Evolutionary conservation across 2,113 vertebrate genomes (phyloP), one percentile per base, ranked within the genome.

Genomic region (Rafetus swinhoei): DNA sequence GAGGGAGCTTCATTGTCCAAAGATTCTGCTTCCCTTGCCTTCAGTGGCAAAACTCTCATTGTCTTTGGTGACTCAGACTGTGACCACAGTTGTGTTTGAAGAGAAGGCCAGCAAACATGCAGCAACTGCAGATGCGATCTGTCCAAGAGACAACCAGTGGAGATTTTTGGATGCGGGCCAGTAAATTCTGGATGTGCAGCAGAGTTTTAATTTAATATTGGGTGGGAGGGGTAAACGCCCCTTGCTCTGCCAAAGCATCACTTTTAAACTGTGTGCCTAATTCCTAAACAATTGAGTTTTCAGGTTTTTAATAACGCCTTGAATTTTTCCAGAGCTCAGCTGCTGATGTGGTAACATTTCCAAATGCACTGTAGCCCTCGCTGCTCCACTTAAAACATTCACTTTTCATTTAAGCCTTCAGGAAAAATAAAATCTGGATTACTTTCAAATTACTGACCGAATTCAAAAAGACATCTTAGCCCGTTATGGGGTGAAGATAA

Each of bases 391-490:
- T 93, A 93, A 96, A 95, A 94, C 82, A 81, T 93, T 95, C 90
- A 90, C 81, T 94, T 96, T 93, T 96, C 90, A 96, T 95, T 97
- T 97, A 95, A 93, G 92, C 79, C 82, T 93, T 90, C 85, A 96
- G 91, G 69, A 97, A 97, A 97, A 96, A 86, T 93, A 95, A 93
- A 96, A 96, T 95, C 94, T 96, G 96, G 76, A 90, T 96, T 81
- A 87, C 86, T 94, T 96, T 92, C 95, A 95, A 91, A 95, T 92
- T 92, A 94, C 96, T 95, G 92, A 93, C 91, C 92, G 81, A 94
- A 94, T 94, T 96, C 92, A 94, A 94, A 96, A 93, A 94, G 95
- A 79, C 93, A 96, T 96, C 93, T 87, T 90, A 92, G 90, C n/a
- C 93, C 90, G 94, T 97, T 97, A 97, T 90, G 87, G 96, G 91